phyloP scores from a whole-genome alignment of 2,888 invertebrate species.

The Dinocampus coccinellae region DNA sequence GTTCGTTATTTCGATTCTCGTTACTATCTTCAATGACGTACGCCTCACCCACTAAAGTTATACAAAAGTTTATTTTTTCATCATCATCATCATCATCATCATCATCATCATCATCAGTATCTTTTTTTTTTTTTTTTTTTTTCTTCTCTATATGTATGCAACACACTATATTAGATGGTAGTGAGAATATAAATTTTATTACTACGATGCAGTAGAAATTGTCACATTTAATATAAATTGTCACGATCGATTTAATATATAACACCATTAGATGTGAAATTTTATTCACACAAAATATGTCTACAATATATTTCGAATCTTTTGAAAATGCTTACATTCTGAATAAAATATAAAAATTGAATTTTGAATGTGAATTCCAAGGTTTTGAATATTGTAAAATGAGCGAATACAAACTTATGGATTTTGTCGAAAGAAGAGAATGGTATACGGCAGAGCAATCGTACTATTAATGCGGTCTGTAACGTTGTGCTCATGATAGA shows the following conservation, averaged over 20 bases:
- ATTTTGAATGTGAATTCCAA: constrained; percentile 23
- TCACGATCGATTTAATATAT: neutral
- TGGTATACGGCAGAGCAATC: constrained; percentile 25
- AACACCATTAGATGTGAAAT: constrained; percentile 9
- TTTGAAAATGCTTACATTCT: neutral
- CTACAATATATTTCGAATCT: constrained; percentile 10
- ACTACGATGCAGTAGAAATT: neutral
- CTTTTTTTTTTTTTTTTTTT: neutral
- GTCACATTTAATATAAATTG: constrained; percentile 6
- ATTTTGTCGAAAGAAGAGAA: constrained; percentile 10
- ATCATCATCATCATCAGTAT: too few relatives aligned
- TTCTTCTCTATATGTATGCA: neutral
- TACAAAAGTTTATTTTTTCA: too few relatives aligned
- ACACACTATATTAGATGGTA: neutral
- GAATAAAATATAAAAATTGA: neutral
- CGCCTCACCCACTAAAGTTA: neutral
- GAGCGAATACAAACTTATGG: constrained; percentile 30
- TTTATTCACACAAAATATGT: constrained; percentile 1
- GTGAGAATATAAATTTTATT: neutral
- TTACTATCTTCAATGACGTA: constrained; percentile 38
- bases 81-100: too few relatives aligned
- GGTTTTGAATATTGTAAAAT: constrained; percentile 3
- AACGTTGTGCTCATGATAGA: constrained; percentile 38
- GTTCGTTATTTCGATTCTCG: constrained; percentile 59
- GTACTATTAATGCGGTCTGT: constrained; percentile 16